Evolutionary conservation across 2,113 vertebrate species (phyloP), one percentile per base, ranked within the genome.

Genomic region (Myotis brandtii): DNA sequence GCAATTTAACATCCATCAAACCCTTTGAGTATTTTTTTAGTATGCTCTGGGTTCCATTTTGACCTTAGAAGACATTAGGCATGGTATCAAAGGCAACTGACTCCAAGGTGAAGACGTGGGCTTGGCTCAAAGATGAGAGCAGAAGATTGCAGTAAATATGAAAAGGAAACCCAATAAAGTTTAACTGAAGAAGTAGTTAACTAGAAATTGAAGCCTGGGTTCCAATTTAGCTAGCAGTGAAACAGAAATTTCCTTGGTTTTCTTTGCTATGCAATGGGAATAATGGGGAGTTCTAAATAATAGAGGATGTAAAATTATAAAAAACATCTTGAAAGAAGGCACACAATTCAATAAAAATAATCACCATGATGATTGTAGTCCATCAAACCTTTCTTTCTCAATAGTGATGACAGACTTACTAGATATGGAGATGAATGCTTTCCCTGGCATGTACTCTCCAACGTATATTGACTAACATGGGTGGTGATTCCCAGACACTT

Each of bases 1-100:
- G 23, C 43, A 69, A 77, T 88, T 86, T 83, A 88, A 83, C 23
- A 83, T 75, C 48, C 88, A 77, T 46, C 37, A 81, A 89, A 81
- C 43, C 48, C 46, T 80, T 43, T 77, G 66, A 56, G 14, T 69
- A 73, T 70, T 37, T 80, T 86, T 50, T 32, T 32, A 7, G 17
- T 43, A 73, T 18, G 18, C 25, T 81, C 14, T 37, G 37, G 73
- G 34, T 76, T 94, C 48, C 32, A 52, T 89, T 96, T 82, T 89
- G 77, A 91, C 59, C 62, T 80, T 75, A 75, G 83, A 69, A 93
- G 59, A 92, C 9, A 6, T 67, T 83, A 81, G 50, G 75, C 46
- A 62, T 67, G 32, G 8, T 72, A 62, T 85, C 43, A 94, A 95
- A 87, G 93, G 30, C 25, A 72, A 40, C 40, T 75, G 11, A 69